Base-by-base conservation (phyloP, 1,140 invertebrate genomes). In the Carcinoscorpius rotundicauda region DNA sequence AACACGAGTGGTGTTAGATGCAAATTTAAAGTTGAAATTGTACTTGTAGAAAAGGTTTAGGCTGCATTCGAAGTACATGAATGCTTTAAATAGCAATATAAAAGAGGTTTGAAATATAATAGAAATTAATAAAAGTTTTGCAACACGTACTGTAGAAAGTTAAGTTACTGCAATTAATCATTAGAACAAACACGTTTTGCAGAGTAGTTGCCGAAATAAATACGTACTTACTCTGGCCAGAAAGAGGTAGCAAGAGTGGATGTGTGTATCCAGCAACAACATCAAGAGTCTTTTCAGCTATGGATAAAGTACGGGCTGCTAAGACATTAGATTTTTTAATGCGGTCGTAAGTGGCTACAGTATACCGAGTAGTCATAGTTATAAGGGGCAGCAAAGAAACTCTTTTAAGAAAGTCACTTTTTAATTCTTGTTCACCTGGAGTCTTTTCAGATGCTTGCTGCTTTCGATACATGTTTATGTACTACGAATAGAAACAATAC, bases 381-480 rank as follows among this genome's bases (percentile, higher is more conserved):
- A 70, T 65, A n/a, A 70, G 61, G 8, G 69, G 69, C 6, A 70
- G 58, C 8, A 66, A 63, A 11, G 63, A 57, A 6, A 70, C 67
- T 50, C 65, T 55, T 10, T 66, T 58, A 3, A 70, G 60, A 51
- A 70, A 66, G 11, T 68, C 56, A 11, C 66, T 68, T 55, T 53
- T 72, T 56, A 59, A 6, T 51, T 53, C 70, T 55, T 55, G 53
- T 55, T 55, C 53, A 8, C 3, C 53, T 0, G 3, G 6, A 6
- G n/a, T 55, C n/a, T 55, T 55, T 8, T 55, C 6, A 6, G 6
- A n/a, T 55, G 3, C 6, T 55, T 55, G 6, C 6, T 55, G 6
- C 53, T 55, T 29, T 29, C 2, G 29, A 29, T 29, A 0, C 29
- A 29, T 29, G 29, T 29, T 29, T 0, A 29, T 29, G 29, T 29